Evolutionary conservation across 2,797 vertebrate genomes (phyloP).

Genomic region (Rhynchonycteris naso): DNA sequence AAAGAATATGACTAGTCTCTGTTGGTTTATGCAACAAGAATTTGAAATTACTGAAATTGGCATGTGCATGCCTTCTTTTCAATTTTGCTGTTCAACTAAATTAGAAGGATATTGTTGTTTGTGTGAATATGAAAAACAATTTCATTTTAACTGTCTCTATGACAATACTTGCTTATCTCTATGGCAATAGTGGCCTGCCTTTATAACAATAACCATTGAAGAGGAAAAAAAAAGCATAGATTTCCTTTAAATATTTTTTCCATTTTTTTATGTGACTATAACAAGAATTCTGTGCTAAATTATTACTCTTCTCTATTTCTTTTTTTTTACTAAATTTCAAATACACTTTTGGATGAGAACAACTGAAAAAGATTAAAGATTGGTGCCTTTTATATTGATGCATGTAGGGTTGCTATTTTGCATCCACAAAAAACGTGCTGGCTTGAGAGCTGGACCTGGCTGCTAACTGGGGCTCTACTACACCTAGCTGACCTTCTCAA

Average conservation of each 20-base stretch:
- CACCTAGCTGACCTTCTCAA: background rate
- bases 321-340: background rate
- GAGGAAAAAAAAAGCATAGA: background rate
- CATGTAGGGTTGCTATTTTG: background rate
- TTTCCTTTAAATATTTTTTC: background rate
- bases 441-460: background rate
- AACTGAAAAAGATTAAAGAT: slow-evolving; percentile 19
- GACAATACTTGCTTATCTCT: slow-evolving; percentile 56
- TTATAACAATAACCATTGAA: background rate
- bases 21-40: background rate
- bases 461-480: background rate
- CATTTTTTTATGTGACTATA: background rate
- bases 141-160: slow-evolving; percentile 62
- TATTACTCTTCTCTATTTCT: background rate
- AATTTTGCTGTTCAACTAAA: slow-evolving; percentile 29
- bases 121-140: slow-evolving; percentile 56
- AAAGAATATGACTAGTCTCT: background rate
- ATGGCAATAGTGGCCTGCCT: slow-evolving; percentile 58
- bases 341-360: background rate
- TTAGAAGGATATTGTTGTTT: background rate
- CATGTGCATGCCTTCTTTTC: background rate
- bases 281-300: background rate
- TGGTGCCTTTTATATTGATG: background rate
- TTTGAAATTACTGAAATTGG: slow-evolving; percentile 30
- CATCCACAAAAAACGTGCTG: background rate